Evolutionary conservation across 1,140 invertebrate genomes (phyloP), one percentile per base, ranked within the genome.

Genomic region (Dysdera silvatica): DNA sequence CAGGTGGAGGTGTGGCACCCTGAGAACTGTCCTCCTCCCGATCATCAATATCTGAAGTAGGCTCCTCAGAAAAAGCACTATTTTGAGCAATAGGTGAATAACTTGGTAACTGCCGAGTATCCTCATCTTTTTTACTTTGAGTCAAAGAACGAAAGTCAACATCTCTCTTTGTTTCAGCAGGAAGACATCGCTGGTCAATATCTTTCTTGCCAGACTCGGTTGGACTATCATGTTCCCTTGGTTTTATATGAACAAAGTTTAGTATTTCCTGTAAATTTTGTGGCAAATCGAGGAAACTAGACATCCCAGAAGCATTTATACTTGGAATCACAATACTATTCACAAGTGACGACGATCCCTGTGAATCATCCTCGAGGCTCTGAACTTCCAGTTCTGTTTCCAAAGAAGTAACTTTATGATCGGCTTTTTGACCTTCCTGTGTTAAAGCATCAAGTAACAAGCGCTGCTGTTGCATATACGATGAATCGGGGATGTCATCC

Each of bases 391-490:
- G 49, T 33, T 61, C n/a, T n/a, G n/a, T n/a, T n/a, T n/a, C 26
- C 8, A 61, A 43, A 35, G 51, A 37, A 61, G 45, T 54, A 14
- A 60, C 47, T 47, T 60, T 12, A 10, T 35, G 32, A 29, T 54
- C 51, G 16, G 49, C 54, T 54, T 61, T 41, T 47, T 61, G 49
- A 24, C 53, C 59, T 47, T 61, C 29, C 28, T 29, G 23, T 0
- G 51, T 61, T 37, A 61, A 28, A n/a, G 59, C 59, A 54, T 61
- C 51, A 4, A 61, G 35, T 28, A 61, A n/a, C n/a, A n/a, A n/a
- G n/a, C n/a, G n/a, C n/a, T n/a, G n/a, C n/a, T n/a, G n/a, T n/a
- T n/a, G n/a, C n/a, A n/a, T n/a, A n/a, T n/a, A n/a, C n/a, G n/a
- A n/a, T n/a, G n/a, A n/a, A n/a, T n/a, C n/a, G n/a, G n/a, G n/a